Evolutionary conservation across 2,888 invertebrate species (phyloP).

Genomic region (Pteria penguin): DNA sequence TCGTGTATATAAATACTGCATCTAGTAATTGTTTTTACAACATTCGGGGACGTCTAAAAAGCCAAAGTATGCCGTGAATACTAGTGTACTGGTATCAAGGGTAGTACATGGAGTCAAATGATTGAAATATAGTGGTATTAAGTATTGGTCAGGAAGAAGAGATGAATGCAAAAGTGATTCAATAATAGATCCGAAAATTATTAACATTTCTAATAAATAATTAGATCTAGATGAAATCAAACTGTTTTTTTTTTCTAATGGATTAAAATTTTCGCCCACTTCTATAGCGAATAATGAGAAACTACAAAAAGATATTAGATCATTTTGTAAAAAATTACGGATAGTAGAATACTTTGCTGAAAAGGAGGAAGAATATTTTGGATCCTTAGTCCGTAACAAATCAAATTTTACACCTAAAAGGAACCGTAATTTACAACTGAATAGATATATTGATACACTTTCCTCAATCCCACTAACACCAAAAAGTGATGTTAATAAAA

Average conservation of each 20-base stretch:
- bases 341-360: slow-evolving; percentile 11
- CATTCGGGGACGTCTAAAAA: too few relatives aligned
- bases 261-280: neutral
- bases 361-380: neutral
- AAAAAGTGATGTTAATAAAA: neutral
- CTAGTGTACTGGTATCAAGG: too few relatives aligned
- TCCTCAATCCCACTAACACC: too few relatives aligned
- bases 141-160: neutral
- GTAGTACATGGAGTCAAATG: too few relatives aligned
- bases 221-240: neutral
- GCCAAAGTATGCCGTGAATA: too few relatives aligned
- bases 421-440: neutral
- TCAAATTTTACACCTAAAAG: slow-evolving; percentile 1
- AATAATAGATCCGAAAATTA: neutral
- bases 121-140: too few relatives aligned
- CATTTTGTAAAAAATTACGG: neutral
- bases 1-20: too few relatives aligned
- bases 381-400: neutral
- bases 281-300: neutral
- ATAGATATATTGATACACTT: neutral
- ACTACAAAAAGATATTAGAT: too few relatives aligned
- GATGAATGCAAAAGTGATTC: too few relatives aligned
- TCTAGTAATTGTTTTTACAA: too few relatives aligned
- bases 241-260: neutral
- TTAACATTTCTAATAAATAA: neutral